These are phyloP conservation scores for Steinernema khuongi DNA, from an alignment of 1,140 invertebrate genomes.

Conservation along the genomic window DNA sequence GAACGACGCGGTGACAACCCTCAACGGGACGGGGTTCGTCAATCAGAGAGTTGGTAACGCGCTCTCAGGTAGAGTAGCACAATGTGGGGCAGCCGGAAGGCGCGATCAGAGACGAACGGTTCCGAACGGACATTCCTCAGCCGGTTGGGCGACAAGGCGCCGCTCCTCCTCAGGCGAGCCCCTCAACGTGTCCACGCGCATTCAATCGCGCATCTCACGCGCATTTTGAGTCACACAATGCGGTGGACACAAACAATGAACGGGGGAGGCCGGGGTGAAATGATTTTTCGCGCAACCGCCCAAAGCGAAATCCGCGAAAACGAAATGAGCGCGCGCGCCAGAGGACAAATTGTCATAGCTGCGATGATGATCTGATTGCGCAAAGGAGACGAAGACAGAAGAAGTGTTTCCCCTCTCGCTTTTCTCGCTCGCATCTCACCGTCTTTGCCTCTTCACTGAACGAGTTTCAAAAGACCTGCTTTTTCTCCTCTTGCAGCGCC, in stretches of 20 bases:
- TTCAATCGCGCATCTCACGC: neutral
- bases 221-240: constrained; percentile 12
- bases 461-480: constrained; percentile 16
- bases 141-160: too few relatives aligned
- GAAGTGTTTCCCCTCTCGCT: constrained; percentile 10
- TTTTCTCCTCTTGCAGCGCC: neutral
- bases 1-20: too few relatives aligned
- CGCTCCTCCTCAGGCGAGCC: too few relatives aligned
- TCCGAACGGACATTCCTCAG: too few relatives aligned
- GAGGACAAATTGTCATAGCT: constrained; percentile 15
- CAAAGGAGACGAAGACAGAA: neutral
- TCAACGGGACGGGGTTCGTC: too few relatives aligned
- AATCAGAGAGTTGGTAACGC: too few relatives aligned
- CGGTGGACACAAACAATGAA: constrained; percentile 10
- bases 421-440: neutral
- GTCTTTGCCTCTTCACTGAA: neutral
- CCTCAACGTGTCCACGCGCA: neutral
- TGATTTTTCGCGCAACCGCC: constrained; percentile 5
- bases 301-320: constrained; percentile 4
- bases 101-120: too few relatives aligned
- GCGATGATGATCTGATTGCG: constrained; percentile 15
- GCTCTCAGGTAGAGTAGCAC: too few relatives aligned
- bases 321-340: neutral
- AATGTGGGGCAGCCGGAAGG: too few relatives aligned
- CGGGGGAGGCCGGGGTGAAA: neutral